Percentiles rank a stretch among this genome's conserved stretches.
phyloP scores from a whole-genome alignment of 2,888 invertebrate genomes.

The Caradrina kadenii region DNA sequence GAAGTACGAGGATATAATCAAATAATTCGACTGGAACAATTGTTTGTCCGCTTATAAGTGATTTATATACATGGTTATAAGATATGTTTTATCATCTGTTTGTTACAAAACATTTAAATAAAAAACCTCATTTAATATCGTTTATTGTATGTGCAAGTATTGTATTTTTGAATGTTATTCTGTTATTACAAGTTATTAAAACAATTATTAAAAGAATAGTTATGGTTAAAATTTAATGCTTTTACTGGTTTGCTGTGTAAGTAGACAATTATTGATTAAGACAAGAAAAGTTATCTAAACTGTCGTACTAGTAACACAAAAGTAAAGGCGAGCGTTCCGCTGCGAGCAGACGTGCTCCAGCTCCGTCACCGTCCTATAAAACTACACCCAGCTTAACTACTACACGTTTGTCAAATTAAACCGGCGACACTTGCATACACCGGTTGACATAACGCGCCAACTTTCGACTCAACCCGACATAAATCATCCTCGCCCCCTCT shows the following conservation, averaged over 20 bases:
- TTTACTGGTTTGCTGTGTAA: too few species aligned
- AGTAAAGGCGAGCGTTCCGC: not conserved
- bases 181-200: too few species aligned
- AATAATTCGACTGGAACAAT: slow-evolving; percentile 46
- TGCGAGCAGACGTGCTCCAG: not conserved
- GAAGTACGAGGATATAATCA: slow-evolving; percentile 45
- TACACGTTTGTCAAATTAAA: slow-evolving; percentile 50
- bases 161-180: too few species aligned
- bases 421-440: slow-evolving; percentile 58
- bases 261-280: too few species aligned
- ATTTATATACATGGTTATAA: slow-evolving; percentile 25
- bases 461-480: slow-evolving; percentile 48
- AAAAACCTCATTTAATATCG: too few species aligned
- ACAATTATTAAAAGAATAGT: too few species aligned
- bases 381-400: slow-evolving; percentile 34
- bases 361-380: slow-evolving; percentile 24
- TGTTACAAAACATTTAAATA: not conserved
- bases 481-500: slow-evolving; percentile 47
- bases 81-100: not conserved
- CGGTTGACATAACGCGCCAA: slow-evolving; percentile 55
- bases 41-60: slow-evolving; percentile 38
- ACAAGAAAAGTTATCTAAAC: not conserved
- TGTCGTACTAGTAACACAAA: not conserved
- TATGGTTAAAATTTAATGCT: too few species aligned
- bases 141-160: too few species aligned